Evolutionary conservation across 2,888 invertebrate genomes (phyloP), one percentile per base, ranked within the genome.

Genomic region (Dermolepida albohirtum): DNA sequence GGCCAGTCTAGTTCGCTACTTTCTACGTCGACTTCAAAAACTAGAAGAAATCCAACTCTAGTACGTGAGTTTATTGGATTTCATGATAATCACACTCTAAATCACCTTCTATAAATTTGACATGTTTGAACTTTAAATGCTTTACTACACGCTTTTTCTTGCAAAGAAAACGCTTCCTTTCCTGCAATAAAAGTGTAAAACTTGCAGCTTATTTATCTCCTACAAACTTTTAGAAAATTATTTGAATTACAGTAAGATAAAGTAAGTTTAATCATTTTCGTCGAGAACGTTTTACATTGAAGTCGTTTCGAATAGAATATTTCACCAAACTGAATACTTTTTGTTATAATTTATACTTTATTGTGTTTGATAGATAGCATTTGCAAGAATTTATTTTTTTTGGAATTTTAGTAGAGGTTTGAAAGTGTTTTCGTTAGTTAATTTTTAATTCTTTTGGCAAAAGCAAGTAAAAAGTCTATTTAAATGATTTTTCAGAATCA

Each of bases 61-160:
- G 59, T 59, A 59, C 59, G 59, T 59, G 59, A 59, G 59, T 59
- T 59, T 47, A 47, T 27, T 17, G 59, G 59, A 44, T 59, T 44
- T 59, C 29, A 59, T 40, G 29, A 55, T 41, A 17, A 14, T 22
- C 41, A 41, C 41, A 59, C 27, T 29, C 7, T 43, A 54, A 41
- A 29, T 59, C 44, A 47, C 59, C 11, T 14, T 59, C 34, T 40
- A 40, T 54, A 54, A 40, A 40, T 17, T 54, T 17, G 39, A 54
- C 8, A 54, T 54, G 17, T 51, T 55, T 41, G 17, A 29, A 44
- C 12, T 44, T 8, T 47, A 8, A 44, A 47, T 16, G 59, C 59
- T 59, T 59, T 29, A 34, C 34, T 34, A 12, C 44, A 44, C 59
- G 44, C 59, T 14, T 44, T 27, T 41, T 41, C 2, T 41, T 55